A percentile compares a stretch with the other conserved stretches of the same genome.
These are phyloP conservation scores for Parauchenoglanis punctatus DNA, from an alignment of 2,797 vertebrate genomes.

Conservation along the genomic window DNA sequence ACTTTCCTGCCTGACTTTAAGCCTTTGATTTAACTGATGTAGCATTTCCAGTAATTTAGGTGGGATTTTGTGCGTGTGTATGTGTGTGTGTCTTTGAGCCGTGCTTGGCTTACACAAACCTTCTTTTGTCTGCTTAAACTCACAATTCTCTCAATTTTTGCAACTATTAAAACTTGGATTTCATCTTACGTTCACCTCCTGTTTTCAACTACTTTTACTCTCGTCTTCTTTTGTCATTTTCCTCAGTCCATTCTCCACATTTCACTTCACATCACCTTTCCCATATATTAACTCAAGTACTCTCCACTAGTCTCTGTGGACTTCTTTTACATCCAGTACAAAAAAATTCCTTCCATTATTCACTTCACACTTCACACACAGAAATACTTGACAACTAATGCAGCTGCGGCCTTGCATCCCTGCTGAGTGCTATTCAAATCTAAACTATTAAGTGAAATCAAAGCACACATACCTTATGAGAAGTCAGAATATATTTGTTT, in stretches of 20 bases:
- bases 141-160: neutral
- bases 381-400: slow-evolving; percentile 2
- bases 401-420: neutral
- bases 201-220: neutral
- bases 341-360: neutral
- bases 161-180: neutral
- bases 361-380: neutral
- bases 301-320: neutral
- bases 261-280: neutral
- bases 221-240: neutral
- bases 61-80: neutral
- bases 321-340: slow-evolving; percentile 5
- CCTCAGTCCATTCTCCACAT: neutral
- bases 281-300: neutral
- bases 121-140: neutral
- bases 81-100: neutral
- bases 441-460: neutral
- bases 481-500: neutral
- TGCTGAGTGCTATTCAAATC: neutral
- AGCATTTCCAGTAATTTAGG: neutral
- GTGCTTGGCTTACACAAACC: neutral
- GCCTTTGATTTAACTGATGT: neutral
- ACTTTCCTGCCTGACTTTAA: neutral
- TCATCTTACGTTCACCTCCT: neutral
- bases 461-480: neutral